Base-by-base conservation (phyloP, 1,140 invertebrate species). In the Drosophila punjabiensis region DNA sequence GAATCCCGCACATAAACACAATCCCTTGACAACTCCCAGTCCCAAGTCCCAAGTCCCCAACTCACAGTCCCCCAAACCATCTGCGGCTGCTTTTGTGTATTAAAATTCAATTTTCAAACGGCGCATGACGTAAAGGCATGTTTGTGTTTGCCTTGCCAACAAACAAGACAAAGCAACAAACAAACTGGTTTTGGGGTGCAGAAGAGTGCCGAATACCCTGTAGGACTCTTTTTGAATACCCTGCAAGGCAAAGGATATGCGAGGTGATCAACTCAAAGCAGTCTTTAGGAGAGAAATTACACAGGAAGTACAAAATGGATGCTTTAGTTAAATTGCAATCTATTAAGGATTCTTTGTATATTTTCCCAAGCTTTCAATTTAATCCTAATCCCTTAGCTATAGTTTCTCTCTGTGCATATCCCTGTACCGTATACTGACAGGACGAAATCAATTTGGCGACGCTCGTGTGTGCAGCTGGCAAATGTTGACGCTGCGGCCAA, bases 71-170 rank as follows among this genome's bases (percentile, higher is more conserved):
- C 32, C 41, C 32, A 35, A 35, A 47, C 24, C 71, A 58, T 35
- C 63, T 62, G 59, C 62, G 59, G 30, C 64, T 60, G 76, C 81
- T 79, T 70, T 83, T 83, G 70, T 83, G 81, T 83, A 83, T 83
- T 83, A 79, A 83, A 83, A 83, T 83, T 83, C 81, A 83, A 83
- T 83, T 83, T 83, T 76, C 60, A 76, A 82, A 69, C 76, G 70
- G 50, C 67, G 64, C 63, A 76, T 81, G 73, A 76, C 80, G 71
- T 81, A 81, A 76, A 70, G 60, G 69, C 65, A 58, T 83, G 81
- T 70, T 83, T 82, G 70, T 82, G 68, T 79, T 82, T 82, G 63
- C 60, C 30, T 53, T 83, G 56, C 65, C 65, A 63, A 78, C 67
- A 67, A 67, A 53, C 70, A 63, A 61, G 60, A 75, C 81, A 82